Percentiles rank a stretch among this genome's conserved stretches.
Evolutionary conservation across 2,113 vertebrate species (phyloP).

Genomic region (Ctenomys sociabilis): DNA sequence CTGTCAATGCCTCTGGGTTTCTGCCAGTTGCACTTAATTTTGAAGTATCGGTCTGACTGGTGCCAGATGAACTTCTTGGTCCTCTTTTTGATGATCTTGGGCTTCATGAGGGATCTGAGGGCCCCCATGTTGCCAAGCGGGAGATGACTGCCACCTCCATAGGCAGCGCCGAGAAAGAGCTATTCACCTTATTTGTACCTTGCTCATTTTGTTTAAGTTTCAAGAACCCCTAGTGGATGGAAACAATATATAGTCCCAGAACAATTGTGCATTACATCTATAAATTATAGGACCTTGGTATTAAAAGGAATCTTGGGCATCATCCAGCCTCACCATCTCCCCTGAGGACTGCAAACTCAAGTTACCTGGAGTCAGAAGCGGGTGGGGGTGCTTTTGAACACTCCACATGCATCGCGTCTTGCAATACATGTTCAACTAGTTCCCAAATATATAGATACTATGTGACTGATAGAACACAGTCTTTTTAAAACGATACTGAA

Average conservation of each 20-base stretch:
- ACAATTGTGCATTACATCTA: neutral
- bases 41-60: too few species aligned
- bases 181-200: too few species aligned
- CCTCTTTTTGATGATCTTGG: too few species aligned
- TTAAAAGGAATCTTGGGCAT: neutral
- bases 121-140: too few species aligned
- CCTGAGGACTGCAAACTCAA: neutral
- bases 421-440: neutral
- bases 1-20: too few species aligned
- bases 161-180: too few species aligned
- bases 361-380: neutral
- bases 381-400: neutral
- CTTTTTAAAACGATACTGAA: neutral
- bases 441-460: neutral
- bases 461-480: neutral
- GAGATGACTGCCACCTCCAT: too few species aligned
- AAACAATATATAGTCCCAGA: neutral
- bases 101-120: too few species aligned
- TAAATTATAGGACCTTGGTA: neutral
- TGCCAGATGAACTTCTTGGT: too few species aligned
- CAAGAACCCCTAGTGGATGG: neutral
- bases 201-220: neutral
- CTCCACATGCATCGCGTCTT: neutral
- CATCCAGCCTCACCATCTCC: neutral
- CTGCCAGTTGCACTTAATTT: too few species aligned